These are phyloP conservation scores for Pogonocherus hispidulus DNA, from an alignment of 2,888 invertebrate genomes.

Conservation along the genomic window DNA sequence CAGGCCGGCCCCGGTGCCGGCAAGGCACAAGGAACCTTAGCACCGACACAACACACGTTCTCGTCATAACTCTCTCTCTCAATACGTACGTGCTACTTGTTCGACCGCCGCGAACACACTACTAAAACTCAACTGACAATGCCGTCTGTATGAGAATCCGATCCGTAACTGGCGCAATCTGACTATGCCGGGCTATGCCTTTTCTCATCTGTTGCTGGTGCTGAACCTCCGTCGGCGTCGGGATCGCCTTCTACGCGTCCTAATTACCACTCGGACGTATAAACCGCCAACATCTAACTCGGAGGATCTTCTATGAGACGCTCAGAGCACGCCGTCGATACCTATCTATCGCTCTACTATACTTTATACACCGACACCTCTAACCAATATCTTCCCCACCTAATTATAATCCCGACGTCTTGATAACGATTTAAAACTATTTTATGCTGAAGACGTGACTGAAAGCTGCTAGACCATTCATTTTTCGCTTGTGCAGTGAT, in stretches of 20 bases:
- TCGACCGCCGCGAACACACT: slow-evolving; percentile 71
- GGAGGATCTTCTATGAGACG: background rate
- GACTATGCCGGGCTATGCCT: slow-evolving; percentile 41
- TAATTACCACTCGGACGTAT: slow-evolving; percentile 27
- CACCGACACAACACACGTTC: slow-evolving; percentile 61
- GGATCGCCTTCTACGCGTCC: slow-evolving; percentile 42
- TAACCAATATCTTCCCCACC: slow-evolving; percentile 29
- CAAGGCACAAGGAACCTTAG: slow-evolving; percentile 44
- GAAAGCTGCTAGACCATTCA: slow-evolving; percentile 17
- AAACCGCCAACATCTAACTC: slow-evolving; percentile 10
- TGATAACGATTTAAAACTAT: slow-evolving; percentile 20
- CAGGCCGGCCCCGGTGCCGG: slow-evolving; percentile 50
- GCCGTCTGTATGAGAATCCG: slow-evolving; percentile 66
- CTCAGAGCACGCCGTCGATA: slow-evolving; percentile 4
- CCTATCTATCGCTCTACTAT: background rate
- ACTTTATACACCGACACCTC: slow-evolving; percentile 18
- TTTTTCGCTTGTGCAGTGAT: slow-evolving; percentile 3
- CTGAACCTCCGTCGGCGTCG: slow-evolving; percentile 54
- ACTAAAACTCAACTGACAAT: slow-evolving; percentile 64
- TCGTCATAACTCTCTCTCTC: slow-evolving; percentile 61
- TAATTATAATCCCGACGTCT: slow-evolving; percentile 13
- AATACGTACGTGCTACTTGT: slow-evolving; percentile 66
- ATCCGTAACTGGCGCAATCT: slow-evolving; percentile 49
- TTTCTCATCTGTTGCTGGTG: slow-evolving; percentile 32
- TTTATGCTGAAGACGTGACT: slow-evolving; percentile 20